Percentiles rank a stretch among this genome's conserved stretches.
Evolutionary conservation across 2,888 invertebrate genomes (phyloP).

Genomic region (Willowsia nigromaculata): DNA sequence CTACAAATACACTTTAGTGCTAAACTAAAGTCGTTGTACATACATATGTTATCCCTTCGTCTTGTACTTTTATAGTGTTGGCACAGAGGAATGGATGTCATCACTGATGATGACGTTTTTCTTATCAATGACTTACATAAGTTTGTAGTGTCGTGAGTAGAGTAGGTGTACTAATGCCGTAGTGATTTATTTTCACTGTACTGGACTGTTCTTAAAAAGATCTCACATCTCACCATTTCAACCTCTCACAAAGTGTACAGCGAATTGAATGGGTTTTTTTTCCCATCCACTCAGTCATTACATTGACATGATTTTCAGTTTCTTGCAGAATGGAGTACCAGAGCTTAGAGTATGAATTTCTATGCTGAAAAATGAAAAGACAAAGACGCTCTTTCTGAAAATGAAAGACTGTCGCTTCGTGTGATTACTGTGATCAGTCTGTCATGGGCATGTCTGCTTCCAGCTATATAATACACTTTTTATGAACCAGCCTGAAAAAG

Average conservation of each 20-base stretch:
- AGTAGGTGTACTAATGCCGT: not conserved
- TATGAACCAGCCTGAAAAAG: constrained; percentile 24
- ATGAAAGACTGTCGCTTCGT: constrained; percentile 38
- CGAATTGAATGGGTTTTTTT: no score
- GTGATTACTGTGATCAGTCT: constrained; percentile 57
- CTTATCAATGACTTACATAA: not conserved
- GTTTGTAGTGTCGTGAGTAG: not conserved
- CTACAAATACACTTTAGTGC: no score
- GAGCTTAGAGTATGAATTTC: not conserved
- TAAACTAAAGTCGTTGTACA: no score
- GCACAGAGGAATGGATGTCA: not conserved
- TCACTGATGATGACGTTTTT: not conserved
- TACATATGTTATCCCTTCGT: no score
- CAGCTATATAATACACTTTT: not conserved
- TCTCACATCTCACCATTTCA: no score
- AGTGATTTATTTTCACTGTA: constrained; percentile 18
- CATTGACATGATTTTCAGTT: constrained; percentile 20
- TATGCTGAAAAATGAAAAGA: constrained; percentile 11
- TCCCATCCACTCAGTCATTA: not conserved
- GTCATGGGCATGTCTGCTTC: constrained; percentile 35
- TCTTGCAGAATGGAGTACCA: not conserved
- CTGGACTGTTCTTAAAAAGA: not conserved
- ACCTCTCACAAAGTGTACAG: no score
- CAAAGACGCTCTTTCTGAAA: constrained; percentile 23
- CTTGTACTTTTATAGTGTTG: not conserved